Base-by-base conservation (phyloP, 1,140 invertebrate species). In the Steinernema khuongi region DNA sequence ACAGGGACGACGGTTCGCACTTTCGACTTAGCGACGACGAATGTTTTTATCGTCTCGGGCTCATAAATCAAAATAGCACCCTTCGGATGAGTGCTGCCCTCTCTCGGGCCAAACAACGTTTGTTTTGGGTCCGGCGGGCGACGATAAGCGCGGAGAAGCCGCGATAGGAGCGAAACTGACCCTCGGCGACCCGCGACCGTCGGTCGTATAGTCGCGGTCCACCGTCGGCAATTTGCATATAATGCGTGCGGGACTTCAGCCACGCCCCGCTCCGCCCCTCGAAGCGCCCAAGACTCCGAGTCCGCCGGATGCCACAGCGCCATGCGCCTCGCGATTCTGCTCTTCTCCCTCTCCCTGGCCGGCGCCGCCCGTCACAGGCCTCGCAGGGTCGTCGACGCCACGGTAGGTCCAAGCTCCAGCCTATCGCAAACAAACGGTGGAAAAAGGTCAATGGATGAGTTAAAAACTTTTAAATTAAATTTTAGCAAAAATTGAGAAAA, bases 1-100 rank as follows among this genome's bases (percentile, higher is more conserved):
- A n/a, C n/a, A n/a, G n/a, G n/a, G n/a, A n/a, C n/a, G n/a, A n/a
- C n/a, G n/a, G 14, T 60, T 60, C 50, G 50, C 50, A 60, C 50
- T 60, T 60, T 60, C 36, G 50, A 60, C 19, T 14, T 60, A 14
- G 7, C 26, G 7, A 26, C 50, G 11, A 60, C 11, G 50, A 60
- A 60, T 60, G 50, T 60, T 11, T 60, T 60, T 26, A 22, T 17
- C 50, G 50, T 22, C 4, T 60, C 50, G 14, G 22, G 50, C 4
- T n/a, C 50, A 26, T 60, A 60, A 60, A 60, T 60, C 50, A 60
- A 60, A 60, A 60, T 60, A 60, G 26, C 50, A 60, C 50, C 50
- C 50, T 60, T 11, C 14, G 50, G 22, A 60, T 60, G 50, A 60
- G 4, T 60, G 50, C 50, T 22, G 11, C 19, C 50, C 26, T 60